Base-by-base conservation (phyloP, 2,888 invertebrate genomes). In the Drosophila formosana region DNA sequence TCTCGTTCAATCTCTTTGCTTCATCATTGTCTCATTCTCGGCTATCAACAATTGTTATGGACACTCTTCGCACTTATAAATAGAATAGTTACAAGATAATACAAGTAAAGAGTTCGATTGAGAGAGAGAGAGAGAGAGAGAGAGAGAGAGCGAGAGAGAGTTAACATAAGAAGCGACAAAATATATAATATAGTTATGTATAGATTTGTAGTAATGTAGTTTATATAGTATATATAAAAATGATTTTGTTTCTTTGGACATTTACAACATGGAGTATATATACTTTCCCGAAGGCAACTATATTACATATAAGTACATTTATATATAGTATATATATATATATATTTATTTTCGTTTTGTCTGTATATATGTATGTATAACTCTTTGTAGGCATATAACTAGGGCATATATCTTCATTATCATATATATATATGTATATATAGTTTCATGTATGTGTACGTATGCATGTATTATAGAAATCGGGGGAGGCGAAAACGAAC, bases 211-310 rank as follows among this genome's bases (percentile, higher is more conserved):
- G 55, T 30, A 30, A 11, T 30, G 18, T 55, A 34, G 78, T 82
- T 71, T 76, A 49, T 68, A 72, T 45, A 80, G 68, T 69, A 55
- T 70, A 77, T 81, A 84, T 71, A 70, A 84, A 84, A 77, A 81
- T 66, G 60, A 43, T 63, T 70, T 53, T 37, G 28, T 41, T 56
- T 41, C 32, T 11, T 75, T 72, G 55, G 80, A 82, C 82, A 82
- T 78, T 82, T 84, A 84, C 85, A 82, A 81, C 72, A 72, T 71
- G 50, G 66, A 71, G 68, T 72, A 61, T 74, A 79, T 81, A 77
- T 71, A 76, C 18, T 80, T 78, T 68, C 66, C 64, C 72, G 72
- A 64, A 83, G 80, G 83, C 72, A 74, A 64, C 79, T 84, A 82
- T 82, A 74, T 72, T 79, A 78, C 75, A 75, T 58, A 50, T 73